Percentiles rank a stretch among this genome's conserved stretches.
phyloP scores from a whole-genome alignment of 2,113 vertebrate genomes.

The Menura novaehollandiae region DNA sequence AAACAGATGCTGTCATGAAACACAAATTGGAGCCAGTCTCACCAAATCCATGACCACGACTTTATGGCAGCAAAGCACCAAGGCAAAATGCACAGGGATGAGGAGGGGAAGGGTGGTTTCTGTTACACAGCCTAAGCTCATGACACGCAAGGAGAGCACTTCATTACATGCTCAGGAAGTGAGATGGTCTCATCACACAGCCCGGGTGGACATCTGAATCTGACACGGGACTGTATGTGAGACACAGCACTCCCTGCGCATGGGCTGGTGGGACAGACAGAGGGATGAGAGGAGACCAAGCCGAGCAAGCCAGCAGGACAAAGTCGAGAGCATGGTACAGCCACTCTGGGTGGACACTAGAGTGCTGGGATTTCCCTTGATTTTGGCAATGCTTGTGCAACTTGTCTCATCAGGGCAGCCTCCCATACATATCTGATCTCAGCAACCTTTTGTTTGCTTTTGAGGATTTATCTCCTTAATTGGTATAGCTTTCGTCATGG shows the following conservation, averaged over 20 bases:
- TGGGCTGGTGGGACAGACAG: not conserved
- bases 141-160: not conserved
- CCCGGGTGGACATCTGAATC: not conserved
- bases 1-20: not conserved
- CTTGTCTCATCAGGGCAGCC: not conserved
- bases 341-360: rapidly evolving
- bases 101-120: rapidly evolving
- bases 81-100: rapidly evolving
- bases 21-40: not conserved
- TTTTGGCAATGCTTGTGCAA: not conserved
- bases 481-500: not conserved
- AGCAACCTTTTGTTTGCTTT: not conserved
- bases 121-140: not conserved
- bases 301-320: not conserved
- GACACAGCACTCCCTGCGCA: rapidly evolving
- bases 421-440: not conserved
- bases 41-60: not conserved
- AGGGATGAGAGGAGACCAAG: not conserved
- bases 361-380: not conserved
- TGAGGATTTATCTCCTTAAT: not conserved
- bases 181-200: not conserved
- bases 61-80: not conserved
- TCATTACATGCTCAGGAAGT: not conserved
- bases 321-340: not conserved
- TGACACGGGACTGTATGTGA: not conserved